phyloP scores from a whole-genome alignment of 1,140 invertebrate species.

The Chelonus insularis region DNA sequence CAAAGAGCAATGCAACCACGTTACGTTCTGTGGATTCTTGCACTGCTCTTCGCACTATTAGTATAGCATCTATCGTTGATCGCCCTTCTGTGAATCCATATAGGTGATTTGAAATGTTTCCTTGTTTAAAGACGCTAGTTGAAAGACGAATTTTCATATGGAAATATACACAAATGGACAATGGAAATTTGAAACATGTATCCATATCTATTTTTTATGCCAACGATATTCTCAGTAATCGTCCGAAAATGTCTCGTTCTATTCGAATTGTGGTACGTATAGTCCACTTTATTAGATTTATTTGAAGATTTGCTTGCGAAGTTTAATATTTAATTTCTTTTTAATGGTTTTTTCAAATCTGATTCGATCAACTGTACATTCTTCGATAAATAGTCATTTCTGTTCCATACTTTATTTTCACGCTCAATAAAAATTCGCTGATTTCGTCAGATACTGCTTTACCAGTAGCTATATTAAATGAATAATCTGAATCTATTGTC shows the following conservation, averaged over 20 bases:
- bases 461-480: conserved; percentile 30
- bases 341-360: not conserved
- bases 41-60: no score
- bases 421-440: conserved; percentile 24
- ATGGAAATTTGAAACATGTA: not conserved
- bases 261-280: not conserved
- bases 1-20: no score
- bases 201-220: not conserved
- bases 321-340: not conserved
- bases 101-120: no score
- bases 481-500: conserved; percentile 1
- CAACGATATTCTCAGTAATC: not conserved
- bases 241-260: not conserved
- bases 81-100: no score
- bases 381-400: not conserved
- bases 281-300: not conserved
- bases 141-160: no score
- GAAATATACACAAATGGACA: no score
- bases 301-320: not conserved
- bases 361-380: not conserved
- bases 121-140: no score
- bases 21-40: no score
- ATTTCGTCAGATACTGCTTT: conserved; percentile 21
- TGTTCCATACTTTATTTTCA: not conserved
- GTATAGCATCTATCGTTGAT: no score